Evolutionary conservation across 2,888 invertebrate species (phyloP), one percentile per base, ranked within the genome.

Genomic region (Congeria kusceri): DNA sequence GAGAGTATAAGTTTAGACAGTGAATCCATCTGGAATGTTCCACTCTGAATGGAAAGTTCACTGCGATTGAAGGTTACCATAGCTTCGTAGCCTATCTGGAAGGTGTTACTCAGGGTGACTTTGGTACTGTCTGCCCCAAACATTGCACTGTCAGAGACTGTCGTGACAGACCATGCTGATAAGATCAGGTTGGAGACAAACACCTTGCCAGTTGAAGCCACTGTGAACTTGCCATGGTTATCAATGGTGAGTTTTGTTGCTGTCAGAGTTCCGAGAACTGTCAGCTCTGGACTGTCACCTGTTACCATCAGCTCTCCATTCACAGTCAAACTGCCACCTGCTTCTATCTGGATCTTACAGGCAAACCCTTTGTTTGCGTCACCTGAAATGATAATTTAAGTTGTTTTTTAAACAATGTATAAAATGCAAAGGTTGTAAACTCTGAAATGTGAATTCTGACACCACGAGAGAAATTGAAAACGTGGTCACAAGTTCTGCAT

Each of bases 221-320:
- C 47, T 25, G 44, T 70, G 20, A 88, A 62, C 4, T 20, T 65
- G 13, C 86, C 84, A 59, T 73, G 67, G 56, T 80, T 84, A 27
- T 83, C 81, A 1, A 88, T 71, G 13, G 66, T 77, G 3, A 88
- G 56, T 9, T 63, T 62, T 0, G 56, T 23, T 4, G 77, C 65
- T n/a, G 64, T 61, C n/a, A 88, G 20, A 3, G 61, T 67, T 13
- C 88, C 88, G 4, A 57, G 29, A n/a, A 88, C 44, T 7, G 68
- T 67, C 15, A 88, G 77, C 3, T 56, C 20, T 27, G 87, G 85
- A 29, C 18, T 44, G 1, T 67, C 66, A 9, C 86, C 86, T 27
- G 86, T 78, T 0, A 86, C 39, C 27, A 80, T 72, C 29, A 87
- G 53, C 56, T 67, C 66, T 59, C 58, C 64, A n/a, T 58, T 63